Percentiles rank a stretch among this genome's conserved stretches.
These are phyloP conservation scores for Drosophila parabipectinata DNA, from an alignment of 1,140 invertebrate genomes.

Conservation along the genomic window DNA sequence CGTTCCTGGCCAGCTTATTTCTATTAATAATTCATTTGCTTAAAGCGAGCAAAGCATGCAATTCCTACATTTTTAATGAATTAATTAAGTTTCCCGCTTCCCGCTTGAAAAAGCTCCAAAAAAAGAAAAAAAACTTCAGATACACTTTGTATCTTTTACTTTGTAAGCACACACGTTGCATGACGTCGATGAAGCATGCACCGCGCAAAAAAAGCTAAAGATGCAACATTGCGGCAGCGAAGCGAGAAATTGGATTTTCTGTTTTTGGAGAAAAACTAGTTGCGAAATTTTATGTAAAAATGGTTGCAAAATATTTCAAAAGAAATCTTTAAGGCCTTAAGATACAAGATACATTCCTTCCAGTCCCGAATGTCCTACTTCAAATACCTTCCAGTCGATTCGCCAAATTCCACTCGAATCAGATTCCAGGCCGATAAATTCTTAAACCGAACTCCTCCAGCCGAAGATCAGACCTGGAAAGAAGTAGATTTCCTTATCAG, in stretches of 20 bases:
- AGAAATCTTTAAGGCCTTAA: not conserved
- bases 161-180: constrained; percentile 56
- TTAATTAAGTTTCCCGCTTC: constrained; percentile 58
- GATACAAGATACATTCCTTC: constrained; percentile 1
- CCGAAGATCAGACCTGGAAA: constrained; percentile 10
- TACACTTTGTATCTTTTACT: constrained; percentile 41
- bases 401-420: constrained; percentile 3
- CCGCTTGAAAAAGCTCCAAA: constrained; percentile 12
- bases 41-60: constrained; percentile 59
- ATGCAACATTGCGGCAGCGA: constrained; percentile 45
- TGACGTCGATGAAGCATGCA: constrained; percentile 66
- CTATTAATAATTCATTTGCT: constrained; percentile 78
- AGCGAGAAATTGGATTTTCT: constrained; percentile 61
- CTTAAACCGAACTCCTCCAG: constrained; percentile 1
- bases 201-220: constrained; percentile 33
- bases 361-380: not conserved
- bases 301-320: constrained; percentile 3
- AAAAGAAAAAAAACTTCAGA: constrained; percentile 16
- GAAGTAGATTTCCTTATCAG: constrained; percentile 8
- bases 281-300: constrained; percentile 4
- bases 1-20: constrained; percentile 10
- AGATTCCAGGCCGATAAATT: constrained; percentile 16
- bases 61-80: constrained; percentile 60
- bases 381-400: not conserved
- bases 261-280: constrained; percentile 3